Evolutionary conservation across 2,888 invertebrate genomes (phyloP), one percentile per base, ranked within the genome.

Genomic region (Amphimallon solstitiale): DNA sequence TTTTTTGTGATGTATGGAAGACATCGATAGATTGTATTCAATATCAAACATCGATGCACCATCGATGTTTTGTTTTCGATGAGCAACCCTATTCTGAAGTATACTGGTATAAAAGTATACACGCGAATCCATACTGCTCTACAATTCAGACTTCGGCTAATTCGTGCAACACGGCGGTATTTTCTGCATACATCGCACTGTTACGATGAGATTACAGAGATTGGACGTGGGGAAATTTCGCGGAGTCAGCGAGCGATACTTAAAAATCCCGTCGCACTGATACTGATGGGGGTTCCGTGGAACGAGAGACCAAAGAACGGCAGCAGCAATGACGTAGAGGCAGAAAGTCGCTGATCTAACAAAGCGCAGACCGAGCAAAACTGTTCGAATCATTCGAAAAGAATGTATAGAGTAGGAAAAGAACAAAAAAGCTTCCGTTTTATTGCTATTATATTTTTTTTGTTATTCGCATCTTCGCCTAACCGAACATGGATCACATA

Each of bases 341-440:
- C 29, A 43, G 17, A 59, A 59, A 43, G 43, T 59, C 56, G 56
- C 56, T 59, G 56, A 59, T 59, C 43, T 59, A 45, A 59, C 56
- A 59, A 59, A 59, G 56, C 56, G 14, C 10, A 54, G 40, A 15
- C n/a, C 43, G 56, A 17, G 43, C 5, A 29, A 29, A 29, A 29
- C 43, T 43, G 43, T 59, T 17, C 23, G 43, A 59, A 43, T 43
- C 23, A 59, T 45, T 43, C n/a, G 6, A 59, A 43, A 14, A 23
- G 23, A 23, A 23, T 23, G 23, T 23, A 5, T 23, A 23, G 5
- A 23, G n/a, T n/a, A n/a, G n/a, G 23, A 9, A 43, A 23, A 34
- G 56, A 59, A 38, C 14, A 38, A 23, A 56, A 56, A 56, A 40
- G 23, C 51, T 34, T 51, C 10, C 15, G 15, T 51, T 29, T 51